phyloP scores from a whole-genome alignment of 1,140 invertebrate species.

The Pogonognathellus flavescens region DNA sequence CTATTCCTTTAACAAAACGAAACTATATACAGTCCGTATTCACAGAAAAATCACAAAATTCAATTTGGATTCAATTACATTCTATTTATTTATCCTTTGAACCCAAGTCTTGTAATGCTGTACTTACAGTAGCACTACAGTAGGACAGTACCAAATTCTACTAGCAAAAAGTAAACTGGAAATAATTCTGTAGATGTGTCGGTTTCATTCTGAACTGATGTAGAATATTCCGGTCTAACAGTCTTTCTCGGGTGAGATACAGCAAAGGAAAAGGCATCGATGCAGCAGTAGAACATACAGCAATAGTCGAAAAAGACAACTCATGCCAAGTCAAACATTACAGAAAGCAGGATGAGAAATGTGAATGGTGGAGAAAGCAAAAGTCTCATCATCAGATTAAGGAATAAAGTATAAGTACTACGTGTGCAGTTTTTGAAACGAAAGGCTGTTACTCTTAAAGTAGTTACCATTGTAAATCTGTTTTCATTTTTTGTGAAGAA shows the following conservation, averaged over 20 bases:
- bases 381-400: conserved; percentile 29
- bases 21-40: conserved; percentile 36
- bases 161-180: too few species aligned
- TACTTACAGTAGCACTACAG: too few species aligned
- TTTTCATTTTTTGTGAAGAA: conserved; percentile 89
- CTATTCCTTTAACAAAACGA: conserved; percentile 20
- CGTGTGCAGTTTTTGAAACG: neutral
- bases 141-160: too few species aligned
- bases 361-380: neutral
- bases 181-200: too few species aligned
- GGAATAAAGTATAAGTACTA: neutral
- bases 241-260: too few species aligned
- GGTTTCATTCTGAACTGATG: too few species aligned
- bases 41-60: conserved; percentile 56
- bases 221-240: too few species aligned
- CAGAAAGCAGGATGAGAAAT: too few species aligned
- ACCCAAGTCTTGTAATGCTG: conserved; percentile 2
- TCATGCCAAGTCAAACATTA: too few species aligned
- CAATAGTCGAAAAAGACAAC: too few species aligned
- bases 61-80: conserved; percentile 59
- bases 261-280: too few species aligned
- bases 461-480: conserved; percentile 81
- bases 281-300: too few species aligned
- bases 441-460: conserved; percentile 9
- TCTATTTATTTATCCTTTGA: conserved; percentile 49